phyloP scores from a whole-genome alignment of 1,140 invertebrate species.

The Brachystomella parvula region DNA sequence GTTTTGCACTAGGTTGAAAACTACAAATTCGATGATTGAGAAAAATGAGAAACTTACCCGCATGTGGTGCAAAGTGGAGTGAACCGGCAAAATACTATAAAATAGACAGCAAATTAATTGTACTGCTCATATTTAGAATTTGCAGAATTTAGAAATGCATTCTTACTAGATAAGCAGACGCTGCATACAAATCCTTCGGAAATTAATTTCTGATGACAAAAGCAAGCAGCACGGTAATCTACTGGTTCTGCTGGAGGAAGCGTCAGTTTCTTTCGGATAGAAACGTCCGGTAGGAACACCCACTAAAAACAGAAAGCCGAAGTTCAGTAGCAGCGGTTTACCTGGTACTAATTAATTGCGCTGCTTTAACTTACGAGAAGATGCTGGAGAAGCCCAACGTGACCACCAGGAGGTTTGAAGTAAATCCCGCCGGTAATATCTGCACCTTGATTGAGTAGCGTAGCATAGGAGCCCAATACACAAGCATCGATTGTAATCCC shows the following conservation, averaged over 20 bases:
- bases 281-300: slow-evolving; percentile 83
- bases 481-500: slow-evolving; percentile 88
- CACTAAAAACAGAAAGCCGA: slow-evolving; percentile 53
- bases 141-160: slow-evolving; percentile 18
- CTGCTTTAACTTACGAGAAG: too few species aligned
- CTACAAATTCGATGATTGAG: not conserved
- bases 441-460: slow-evolving; percentile 85
- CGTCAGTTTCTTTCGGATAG: slow-evolving; percentile 69
- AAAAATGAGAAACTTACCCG: slow-evolving; percentile 61
- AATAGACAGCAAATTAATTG: slow-evolving; percentile 41
- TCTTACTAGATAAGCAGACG: slow-evolving; percentile 87
- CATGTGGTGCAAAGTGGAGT: slow-evolving; percentile 96
- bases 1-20: not conserved
- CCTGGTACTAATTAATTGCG: slow-evolving; percentile 18
- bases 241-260: slow-evolving; percentile 82
- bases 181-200: slow-evolving; percentile 97
- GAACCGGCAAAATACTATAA: slow-evolving; percentile 92
- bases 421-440: slow-evolving; percentile 92
- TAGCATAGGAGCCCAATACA: slow-evolving; percentile 81
- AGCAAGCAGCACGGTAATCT: slow-evolving; percentile 93
- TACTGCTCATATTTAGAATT: slow-evolving; percentile 10
- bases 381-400: slow-evolving; percentile 77
- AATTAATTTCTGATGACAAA: slow-evolving; percentile 92
- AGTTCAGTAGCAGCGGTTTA: not conserved
- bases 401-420: slow-evolving; percentile 62